Conservation (phyloP, 37 sponge, comb jelly and placozoan species). For the Ephydatia muelleri region DNA sequence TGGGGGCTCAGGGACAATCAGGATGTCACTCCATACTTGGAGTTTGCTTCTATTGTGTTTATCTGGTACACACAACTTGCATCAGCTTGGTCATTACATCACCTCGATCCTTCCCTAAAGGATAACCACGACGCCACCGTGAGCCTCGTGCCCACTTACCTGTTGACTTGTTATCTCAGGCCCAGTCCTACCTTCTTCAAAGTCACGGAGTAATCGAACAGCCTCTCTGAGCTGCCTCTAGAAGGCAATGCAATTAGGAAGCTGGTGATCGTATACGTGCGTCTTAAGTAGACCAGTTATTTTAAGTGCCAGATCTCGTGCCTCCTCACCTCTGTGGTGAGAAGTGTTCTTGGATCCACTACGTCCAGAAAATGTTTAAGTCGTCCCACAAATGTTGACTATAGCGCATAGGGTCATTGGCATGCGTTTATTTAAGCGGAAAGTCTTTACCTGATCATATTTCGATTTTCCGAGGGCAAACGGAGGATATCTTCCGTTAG, state of each 20-base stretch:
- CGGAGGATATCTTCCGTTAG: slow-evolving; percentile 58
- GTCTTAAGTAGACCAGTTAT: too few species aligned
- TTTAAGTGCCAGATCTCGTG: not conserved
- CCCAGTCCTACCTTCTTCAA: slow-evolving; percentile 32
- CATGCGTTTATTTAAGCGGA: not conserved
- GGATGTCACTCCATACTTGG: too few species aligned
- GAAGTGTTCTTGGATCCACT: slow-evolving; percentile 81
- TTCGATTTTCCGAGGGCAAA: slow-evolving; percentile 70
- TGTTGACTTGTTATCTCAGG: slow-evolving; percentile 56
- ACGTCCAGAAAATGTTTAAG: slow-evolving; percentile 83
- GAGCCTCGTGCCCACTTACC: too few species aligned
- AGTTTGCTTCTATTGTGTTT: too few species aligned
- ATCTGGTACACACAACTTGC: too few species aligned
- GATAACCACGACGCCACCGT: too few species aligned
- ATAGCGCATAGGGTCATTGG: not conserved
- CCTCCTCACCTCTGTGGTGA: slow-evolving; percentile 71
- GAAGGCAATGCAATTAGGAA: not conserved
- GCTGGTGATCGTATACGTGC: too few species aligned
- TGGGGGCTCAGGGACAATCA: too few species aligned
- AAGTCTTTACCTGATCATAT: slow-evolving; percentile 77
- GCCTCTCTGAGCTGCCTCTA: slow-evolving; percentile 45
- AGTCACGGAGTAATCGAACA: slow-evolving; percentile 60
- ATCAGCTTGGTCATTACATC: too few species aligned
- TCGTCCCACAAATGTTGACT: slow-evolving; percentile 74
- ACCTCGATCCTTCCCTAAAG: too few species aligned